Conservation (phyloP, 64 coral and sea anemone species). For the Pocillopora damicornis region DNA sequence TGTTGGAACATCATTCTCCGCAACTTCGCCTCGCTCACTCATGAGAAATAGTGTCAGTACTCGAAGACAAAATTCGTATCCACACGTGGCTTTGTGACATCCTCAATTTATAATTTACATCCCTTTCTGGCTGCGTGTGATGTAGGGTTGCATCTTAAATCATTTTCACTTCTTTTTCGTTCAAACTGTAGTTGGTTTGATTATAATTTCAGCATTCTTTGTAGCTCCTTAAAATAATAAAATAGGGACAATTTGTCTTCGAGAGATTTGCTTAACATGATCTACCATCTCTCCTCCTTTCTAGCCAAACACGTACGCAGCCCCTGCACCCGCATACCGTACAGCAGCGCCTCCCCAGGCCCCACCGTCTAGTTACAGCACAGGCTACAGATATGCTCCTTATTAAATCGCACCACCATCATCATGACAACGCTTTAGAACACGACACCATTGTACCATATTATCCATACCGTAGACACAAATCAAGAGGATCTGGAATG, state of each 20-base stretch:
- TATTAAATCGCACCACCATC: constrained; percentile 24
- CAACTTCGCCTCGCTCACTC: no score
- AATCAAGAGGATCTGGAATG: neutral
- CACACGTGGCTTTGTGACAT: no score
- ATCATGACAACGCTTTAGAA: neutral
- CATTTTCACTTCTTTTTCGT: no score
- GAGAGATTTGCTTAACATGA: neutral
- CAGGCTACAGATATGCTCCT: constrained; percentile 67
- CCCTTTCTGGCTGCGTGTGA: neutral
- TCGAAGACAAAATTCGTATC: no score
- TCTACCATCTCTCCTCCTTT: neutral
- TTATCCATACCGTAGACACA: neutral
- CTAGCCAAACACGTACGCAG: constrained; percentile 42
- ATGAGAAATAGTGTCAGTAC: no score
- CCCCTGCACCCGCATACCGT: constrained; percentile 44
- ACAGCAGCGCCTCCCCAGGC: constrained; percentile 45
- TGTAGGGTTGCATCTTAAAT: no score
- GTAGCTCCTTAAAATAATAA: neutral
- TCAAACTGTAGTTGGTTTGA: neutral
- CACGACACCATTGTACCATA: constrained; percentile 13
- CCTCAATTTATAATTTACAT: no score
- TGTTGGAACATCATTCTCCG: no score
- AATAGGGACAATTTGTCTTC: neutral
- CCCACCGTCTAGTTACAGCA: constrained; percentile 48
- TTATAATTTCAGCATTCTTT: neutral